Percentiles rank a stretch among this genome's conserved stretches.
Evolutionary conservation across 2,113 vertebrate species (phyloP).

Genomic region (Aix galericulata): DNA sequence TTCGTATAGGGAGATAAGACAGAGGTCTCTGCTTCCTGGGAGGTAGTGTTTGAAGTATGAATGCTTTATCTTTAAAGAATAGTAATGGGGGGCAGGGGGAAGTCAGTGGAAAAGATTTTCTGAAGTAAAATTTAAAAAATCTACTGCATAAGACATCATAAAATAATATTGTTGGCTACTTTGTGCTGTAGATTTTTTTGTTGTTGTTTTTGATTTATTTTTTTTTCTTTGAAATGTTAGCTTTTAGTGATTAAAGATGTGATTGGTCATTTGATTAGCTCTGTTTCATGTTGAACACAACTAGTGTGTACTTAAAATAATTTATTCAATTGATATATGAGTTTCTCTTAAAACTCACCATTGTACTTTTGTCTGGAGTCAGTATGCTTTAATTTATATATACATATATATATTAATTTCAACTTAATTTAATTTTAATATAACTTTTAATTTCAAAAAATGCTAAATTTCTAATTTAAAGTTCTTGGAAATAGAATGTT

Average conservation of each 20-base stretch:
- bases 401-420: too few species aligned
- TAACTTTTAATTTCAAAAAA: too few species aligned
- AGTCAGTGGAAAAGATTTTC: not conserved
- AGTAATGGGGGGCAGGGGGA: not conserved
- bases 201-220: too few species aligned
- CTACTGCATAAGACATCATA: not conserved
- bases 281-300: not conserved
- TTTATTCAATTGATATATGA: not conserved
- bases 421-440: too few species aligned
- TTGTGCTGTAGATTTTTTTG: not conserved
- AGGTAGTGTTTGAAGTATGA: not conserved
- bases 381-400: too few species aligned
- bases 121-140: not conserved
- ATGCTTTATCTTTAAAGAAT: not conserved
- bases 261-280: not conserved
- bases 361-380: too few species aligned
- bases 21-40: not conserved
- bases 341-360: too few species aligned
- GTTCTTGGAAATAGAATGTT: not conserved
- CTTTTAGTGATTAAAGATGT: not conserved
- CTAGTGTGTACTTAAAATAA: not conserved
- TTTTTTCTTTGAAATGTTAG: slow-evolving; percentile 1
- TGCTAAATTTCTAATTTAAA: not conserved
- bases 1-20: not conserved
- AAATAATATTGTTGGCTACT: not conserved